Percentiles rank a stretch among this genome's conserved stretches.
These are phyloP conservation scores for Epinephelus fuscoguttatus DNA, from an alignment of 2,113 vertebrate species.

Conservation along the genomic window DNA sequence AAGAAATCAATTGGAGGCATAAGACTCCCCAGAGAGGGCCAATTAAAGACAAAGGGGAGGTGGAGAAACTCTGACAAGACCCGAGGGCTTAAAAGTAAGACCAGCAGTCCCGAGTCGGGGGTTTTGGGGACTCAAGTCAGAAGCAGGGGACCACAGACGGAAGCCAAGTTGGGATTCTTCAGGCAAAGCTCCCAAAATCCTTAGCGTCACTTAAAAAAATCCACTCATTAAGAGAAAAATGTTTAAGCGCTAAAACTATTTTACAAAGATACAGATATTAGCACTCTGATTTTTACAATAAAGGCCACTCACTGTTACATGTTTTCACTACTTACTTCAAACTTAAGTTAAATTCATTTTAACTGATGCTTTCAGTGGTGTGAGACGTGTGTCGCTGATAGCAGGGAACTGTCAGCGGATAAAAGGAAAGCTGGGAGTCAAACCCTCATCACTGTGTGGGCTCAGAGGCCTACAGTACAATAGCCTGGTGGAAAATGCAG, in stretches of 20 bases:
- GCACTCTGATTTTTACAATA: neutral
- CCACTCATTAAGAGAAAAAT: neutral
- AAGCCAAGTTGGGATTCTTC: slow-evolving; percentile 31
- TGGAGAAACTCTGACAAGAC: slow-evolving; percentile 63
- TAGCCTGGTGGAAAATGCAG: slow-evolving; percentile 36
- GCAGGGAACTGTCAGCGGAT: slow-evolving; percentile 31
- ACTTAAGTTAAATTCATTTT: neutral
- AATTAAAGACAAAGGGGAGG: slow-evolving; percentile 77
- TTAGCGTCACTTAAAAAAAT: neutral
- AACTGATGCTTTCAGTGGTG: neutral
- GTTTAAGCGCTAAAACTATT: neutral
- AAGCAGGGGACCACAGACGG: slow-evolving; percentile 16
- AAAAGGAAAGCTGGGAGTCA: slow-evolving; percentile 34
- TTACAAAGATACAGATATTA: slow-evolving; percentile 4
- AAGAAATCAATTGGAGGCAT: slow-evolving; percentile 78
- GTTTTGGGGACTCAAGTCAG: slow-evolving; percentile 46
- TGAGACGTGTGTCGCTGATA: slow-evolving; percentile 15
- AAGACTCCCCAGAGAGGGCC: slow-evolving; percentile 66
- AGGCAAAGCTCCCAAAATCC: slow-evolving; percentile 4
- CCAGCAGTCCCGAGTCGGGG: slow-evolving; percentile 14
- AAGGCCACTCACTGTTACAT: neutral
- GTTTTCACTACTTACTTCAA: neutral
- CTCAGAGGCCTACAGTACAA: slow-evolving; percentile 40
- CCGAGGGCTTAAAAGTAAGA: slow-evolving; percentile 44
- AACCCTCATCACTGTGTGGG: slow-evolving; percentile 8